Percentiles rank a stretch among this genome's conserved stretches.
Conservation (phyloP, 2,797 vertebrate species). For the Podarcis siculus region DNA sequence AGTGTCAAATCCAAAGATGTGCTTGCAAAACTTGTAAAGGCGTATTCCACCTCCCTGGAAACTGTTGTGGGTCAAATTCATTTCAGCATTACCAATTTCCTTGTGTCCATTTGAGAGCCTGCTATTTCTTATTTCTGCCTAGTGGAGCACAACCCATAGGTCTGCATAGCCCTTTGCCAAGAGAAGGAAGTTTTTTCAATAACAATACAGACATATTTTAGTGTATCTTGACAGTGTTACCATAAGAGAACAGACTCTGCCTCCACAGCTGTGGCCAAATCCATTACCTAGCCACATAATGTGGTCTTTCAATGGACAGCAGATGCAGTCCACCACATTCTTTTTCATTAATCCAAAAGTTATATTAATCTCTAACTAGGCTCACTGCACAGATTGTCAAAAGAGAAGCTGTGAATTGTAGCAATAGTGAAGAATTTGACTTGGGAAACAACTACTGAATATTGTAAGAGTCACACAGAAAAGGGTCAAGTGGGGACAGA, state of each 20-base stretch:
- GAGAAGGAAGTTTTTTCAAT: not conserved
- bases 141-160: not conserved
- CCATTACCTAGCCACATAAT: not conserved
- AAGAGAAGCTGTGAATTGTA: not conserved
- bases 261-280: not conserved
- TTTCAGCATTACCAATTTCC: not conserved
- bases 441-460: not conserved
- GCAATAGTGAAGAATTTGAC: not conserved
- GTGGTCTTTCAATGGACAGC: not conserved
- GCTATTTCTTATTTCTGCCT: not conserved
- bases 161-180: not conserved
- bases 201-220: not conserved
- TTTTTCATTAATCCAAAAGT: not conserved
- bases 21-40: not conserved
- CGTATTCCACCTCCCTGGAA: too few species aligned
- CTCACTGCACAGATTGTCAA: not conserved
- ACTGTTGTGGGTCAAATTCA: not conserved
- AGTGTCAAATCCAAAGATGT: not conserved
- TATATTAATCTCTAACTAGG: not conserved
- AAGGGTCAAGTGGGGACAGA: not conserved
- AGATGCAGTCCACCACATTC: not conserved
- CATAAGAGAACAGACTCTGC: not conserved
- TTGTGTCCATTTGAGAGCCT: not conserved
- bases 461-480: not conserved
- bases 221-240: not conserved